Percentiles rank a stretch among this genome's conserved stretches.
phyloP scores from a whole-genome alignment of 2,113 vertebrate species.

The Saccopteryx bilineata region DNA sequence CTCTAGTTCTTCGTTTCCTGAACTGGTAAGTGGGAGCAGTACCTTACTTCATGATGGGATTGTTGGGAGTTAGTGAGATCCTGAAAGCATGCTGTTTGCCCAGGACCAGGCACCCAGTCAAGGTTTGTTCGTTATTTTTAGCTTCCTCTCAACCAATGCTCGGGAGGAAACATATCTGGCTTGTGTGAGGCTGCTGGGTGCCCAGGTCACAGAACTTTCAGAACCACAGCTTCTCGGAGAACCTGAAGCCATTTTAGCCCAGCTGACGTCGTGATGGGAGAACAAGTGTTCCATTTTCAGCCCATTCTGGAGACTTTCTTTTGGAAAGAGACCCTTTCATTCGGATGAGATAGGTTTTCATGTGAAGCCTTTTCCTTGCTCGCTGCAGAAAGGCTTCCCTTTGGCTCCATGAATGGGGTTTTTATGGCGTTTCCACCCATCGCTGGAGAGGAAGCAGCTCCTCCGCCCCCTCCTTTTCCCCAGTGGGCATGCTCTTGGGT shows the following conservation, averaged over 20 bases:
- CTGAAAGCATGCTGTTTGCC: not conserved
- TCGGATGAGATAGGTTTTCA: not conserved
- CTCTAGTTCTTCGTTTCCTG: not conserved
- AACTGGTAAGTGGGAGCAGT: not conserved
- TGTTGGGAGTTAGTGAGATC: not conserved
- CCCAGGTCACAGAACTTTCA: not conserved
- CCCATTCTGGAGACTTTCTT: not conserved
- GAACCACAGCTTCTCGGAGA: not conserved
- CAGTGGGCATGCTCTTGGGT: not conserved
- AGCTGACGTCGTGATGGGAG: not conserved
- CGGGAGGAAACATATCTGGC: not conserved
- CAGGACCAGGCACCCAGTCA: not conserved
- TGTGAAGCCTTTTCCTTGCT: not conserved
- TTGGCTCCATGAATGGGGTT: conserved; percentile 58
- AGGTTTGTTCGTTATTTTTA: not conserved
- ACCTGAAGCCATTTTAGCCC: not conserved
- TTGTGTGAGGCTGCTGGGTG: not conserved
- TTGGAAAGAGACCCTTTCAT: conserved; percentile 69
- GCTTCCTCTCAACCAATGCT: not conserved
- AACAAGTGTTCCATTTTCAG: conserved; percentile 51
- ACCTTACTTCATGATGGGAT: not conserved
- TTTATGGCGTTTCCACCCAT: conserved; percentile 50
- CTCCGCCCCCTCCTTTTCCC: not conserved
- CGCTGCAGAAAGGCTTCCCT: conserved; percentile 14
- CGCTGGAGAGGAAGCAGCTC: conserved; percentile 59